These are phyloP conservation scores for Teleogryllus occipitalis DNA, from an alignment of 1,140 invertebrate species.

Conservation along the genomic window DNA sequence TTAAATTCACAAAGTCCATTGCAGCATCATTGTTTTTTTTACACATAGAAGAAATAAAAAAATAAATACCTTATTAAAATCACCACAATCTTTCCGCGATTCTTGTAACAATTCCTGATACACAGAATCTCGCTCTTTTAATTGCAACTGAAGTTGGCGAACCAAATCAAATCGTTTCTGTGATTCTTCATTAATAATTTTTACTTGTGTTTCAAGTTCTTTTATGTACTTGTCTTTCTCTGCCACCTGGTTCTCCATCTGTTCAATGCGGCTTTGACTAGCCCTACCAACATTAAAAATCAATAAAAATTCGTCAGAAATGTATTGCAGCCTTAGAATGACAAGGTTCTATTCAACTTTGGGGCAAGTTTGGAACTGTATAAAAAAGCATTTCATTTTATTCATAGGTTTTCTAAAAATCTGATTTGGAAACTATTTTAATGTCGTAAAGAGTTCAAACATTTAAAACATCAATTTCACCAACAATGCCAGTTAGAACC, in stretches of 20 bases:
- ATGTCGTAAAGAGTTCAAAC: too few species aligned
- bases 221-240: neutral
- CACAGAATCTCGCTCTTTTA: neutral
- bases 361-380: too few species aligned
- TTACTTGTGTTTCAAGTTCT: neutral
- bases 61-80: neutral
- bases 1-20: too few species aligned
- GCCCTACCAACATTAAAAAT: neutral
- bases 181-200: neutral
- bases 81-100: neutral
- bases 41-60: too few species aligned
- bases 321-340: too few species aligned
- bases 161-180: neutral
- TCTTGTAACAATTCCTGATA: neutral
- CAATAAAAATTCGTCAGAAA: neutral
- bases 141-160: neutral
- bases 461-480: too few species aligned
- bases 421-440: too few species aligned
- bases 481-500: too few species aligned
- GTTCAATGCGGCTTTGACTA: neutral
- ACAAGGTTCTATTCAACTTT: too few species aligned
- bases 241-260: neutral
- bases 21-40: too few species aligned
- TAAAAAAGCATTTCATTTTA: too few species aligned
- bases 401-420: too few species aligned